These are phyloP conservation scores for Eurytoma adleriae DNA, from an alignment of 2,888 invertebrate genomes.

Conservation along the genomic window DNA sequence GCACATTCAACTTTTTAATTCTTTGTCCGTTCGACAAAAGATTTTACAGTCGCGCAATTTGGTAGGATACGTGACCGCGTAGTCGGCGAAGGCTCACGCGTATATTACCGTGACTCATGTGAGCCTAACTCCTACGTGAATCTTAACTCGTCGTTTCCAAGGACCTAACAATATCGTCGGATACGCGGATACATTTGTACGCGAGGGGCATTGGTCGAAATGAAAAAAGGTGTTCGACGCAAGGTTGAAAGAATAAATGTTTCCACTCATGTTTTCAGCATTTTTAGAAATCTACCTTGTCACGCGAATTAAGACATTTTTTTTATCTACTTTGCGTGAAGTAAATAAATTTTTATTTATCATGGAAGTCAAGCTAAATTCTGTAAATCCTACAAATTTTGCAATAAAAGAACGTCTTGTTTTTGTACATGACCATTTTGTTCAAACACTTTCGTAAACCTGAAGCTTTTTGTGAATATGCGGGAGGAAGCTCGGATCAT, in stretches of 20 bases:
- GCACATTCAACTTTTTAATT: constrained; percentile 13
- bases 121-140: constrained; percentile 50
- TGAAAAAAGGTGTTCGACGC: constrained; percentile 5
- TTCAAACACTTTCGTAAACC: no score
- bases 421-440: no score
- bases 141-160: constrained; percentile 42
- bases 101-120: constrained; percentile 47
- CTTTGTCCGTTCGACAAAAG: constrained; percentile 32
- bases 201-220: constrained; percentile 28
- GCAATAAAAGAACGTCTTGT: no score
- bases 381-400: no score
- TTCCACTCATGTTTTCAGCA: no score
- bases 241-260: constrained; percentile 18
- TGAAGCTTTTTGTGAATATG: neutral
- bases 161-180: constrained; percentile 24
- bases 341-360: no score
- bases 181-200: neutral
- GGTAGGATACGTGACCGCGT: constrained; percentile 40
- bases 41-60: constrained; percentile 28
- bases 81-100: constrained; percentile 12
- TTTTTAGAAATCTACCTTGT: no score
- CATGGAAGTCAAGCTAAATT: no score
- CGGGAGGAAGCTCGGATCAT: neutral
- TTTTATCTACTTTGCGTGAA: no score
- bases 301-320: no score